Evolutionary conservation across 2,113 vertebrate species (phyloP), one percentile per base, ranked within the genome.

Genomic region (Thermophis baileyi): DNA sequence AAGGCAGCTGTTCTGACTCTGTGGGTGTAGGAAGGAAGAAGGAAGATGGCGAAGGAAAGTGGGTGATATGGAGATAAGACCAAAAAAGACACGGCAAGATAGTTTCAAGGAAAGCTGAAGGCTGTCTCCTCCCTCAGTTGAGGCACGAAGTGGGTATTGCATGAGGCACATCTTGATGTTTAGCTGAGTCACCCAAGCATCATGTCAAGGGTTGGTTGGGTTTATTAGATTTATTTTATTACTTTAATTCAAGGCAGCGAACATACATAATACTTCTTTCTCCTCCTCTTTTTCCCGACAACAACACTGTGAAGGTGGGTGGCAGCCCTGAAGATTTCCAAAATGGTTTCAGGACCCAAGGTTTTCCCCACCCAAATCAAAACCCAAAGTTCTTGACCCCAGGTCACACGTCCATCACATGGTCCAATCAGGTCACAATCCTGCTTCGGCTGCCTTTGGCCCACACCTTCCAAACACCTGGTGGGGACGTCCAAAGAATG

Each of bases 11-110:
- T 74, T 91, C 16, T 50, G 87, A 89, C 87, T 88, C 74, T 11
- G 94, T 50, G 1, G 54, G 74, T 85, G 7, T 20, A 74, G 35
- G 35, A 95, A 90, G 88, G 51, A 89, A 54, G 60, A 85, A 55
- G 51, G 55, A 6, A 24, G 55, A 85, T 90, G 16, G 27, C 35
- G 0, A 0, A 27, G 47, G 69, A 30, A 14, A 3, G n/a, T 10
- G 14, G 90, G 91, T 24, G n/a, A 90, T 10, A 94, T 27, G 90
- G 14, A 96, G 94, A 93, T 8, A 14, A 93, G 35, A 93, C 30
- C 30, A 93, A 0, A 91, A 81, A 87, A 55, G n/a, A 46, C 35
- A 40, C 0, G 81, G 89, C 93, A 94, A 11, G 25, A 51, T 54
- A 35, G 74, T 16, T 44, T 14, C 50, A 16, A 46, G 74, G 35